Conservation (phyloP, 1,140 invertebrate species). For the Drosophila ironensis region DNA sequence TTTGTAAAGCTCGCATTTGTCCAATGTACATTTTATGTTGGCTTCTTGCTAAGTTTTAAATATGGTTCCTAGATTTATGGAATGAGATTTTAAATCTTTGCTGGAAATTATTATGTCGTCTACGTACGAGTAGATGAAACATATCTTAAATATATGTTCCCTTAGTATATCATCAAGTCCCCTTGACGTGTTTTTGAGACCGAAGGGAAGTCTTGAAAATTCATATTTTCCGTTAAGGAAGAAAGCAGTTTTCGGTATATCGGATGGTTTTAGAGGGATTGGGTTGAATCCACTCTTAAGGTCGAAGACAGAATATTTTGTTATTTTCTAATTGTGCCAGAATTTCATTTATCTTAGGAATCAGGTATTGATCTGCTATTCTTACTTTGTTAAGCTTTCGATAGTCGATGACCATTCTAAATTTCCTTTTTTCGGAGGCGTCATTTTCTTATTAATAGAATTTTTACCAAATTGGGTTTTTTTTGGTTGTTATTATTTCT, state of each 20-base stretch:
- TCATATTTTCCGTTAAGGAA: background rate
- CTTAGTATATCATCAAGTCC: background rate
- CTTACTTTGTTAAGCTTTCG: background rate
- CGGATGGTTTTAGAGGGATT: background rate
- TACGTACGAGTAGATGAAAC: background rate
- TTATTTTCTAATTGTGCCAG: conserved; percentile 7
- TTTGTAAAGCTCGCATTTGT: background rate
- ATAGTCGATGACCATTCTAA: background rate
- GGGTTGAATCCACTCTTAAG: background rate
- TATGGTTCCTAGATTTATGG: background rate
- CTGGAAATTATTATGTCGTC: background rate
- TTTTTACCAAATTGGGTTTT: background rate
- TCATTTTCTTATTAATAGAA: background rate
- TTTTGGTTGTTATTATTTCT: background rate
- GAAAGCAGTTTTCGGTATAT: background rate
- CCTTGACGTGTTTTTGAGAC: background rate
- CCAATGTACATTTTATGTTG: background rate
- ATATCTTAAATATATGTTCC: background rate
- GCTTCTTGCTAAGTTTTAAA: background rate
- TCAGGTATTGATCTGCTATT: conserved; percentile 3
- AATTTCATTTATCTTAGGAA: background rate
- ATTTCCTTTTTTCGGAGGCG: background rate
- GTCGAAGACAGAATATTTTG: conserved; percentile 1
- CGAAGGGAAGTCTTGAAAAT: background rate
- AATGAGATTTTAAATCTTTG: background rate